Evolutionary conservation across 2,797 vertebrate species (phyloP), one percentile per base, ranked within the genome.

Genomic region (Galagoides demidoff): DNA sequence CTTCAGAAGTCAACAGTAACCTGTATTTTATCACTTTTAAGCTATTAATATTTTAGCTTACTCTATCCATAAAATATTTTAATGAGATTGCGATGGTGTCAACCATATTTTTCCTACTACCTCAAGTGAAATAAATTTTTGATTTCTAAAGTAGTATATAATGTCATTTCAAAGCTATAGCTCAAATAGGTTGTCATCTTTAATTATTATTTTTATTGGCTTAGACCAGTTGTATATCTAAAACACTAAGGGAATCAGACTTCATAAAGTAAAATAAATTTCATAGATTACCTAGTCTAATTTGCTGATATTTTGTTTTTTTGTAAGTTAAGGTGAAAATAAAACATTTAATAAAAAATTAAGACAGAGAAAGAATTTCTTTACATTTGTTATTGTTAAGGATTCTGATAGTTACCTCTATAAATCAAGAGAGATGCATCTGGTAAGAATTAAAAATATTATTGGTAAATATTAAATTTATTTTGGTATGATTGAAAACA

Each of bases 401-500:
- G 71, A 37, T 92, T 7, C 57, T 94, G 63, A 84, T 29, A 82
- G 45, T 90, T 96, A 94, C 45, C 77, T 83, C 19, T 81, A 87
- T 66, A 79, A 86, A 92, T 94, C 20, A 95, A 91, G 11, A 92
- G 8, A 5, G 31, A 12, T 94, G 17, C 55, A 88, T 49, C 85
- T 64, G 78, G 2, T 79, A 95, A 81, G 77, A 95, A 96, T 52
- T 95, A 61, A 92, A 96, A 96, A 73, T 10, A 95, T 76, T 78
- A 89, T 61, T 96, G 57, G 13, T 83, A 86, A 89, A 93, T 76
- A 31, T 76, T 61, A 94, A 84, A 88, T 71, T 59, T 92, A 88
- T 94, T 95, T 95, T 83, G 95, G 64, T 89, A n/a, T 66, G 8
- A n/a, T 95, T 94, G 59, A 93, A 92, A 91, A 63, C 52, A 95